A percentile compares a stretch with the other conserved stretches of the same genome.
phyloP scores from a whole-genome alignment of 2,888 invertebrate species.

The Frankliniella intonsa region DNA sequence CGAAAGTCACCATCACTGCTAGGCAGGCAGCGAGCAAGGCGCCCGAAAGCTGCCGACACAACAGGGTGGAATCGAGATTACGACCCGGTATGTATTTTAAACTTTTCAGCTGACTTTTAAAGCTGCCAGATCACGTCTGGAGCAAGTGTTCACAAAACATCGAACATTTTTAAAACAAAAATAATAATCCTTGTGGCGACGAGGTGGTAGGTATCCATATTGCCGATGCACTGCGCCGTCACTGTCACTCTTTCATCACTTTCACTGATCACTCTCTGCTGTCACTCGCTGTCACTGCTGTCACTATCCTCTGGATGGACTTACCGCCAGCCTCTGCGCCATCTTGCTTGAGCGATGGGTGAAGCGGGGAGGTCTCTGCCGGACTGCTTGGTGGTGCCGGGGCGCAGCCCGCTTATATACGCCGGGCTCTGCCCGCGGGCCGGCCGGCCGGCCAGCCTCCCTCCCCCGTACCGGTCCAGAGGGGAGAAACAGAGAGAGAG shows the following conservation, averaged over 20 bases:
- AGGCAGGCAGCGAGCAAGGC: constrained; percentile 13
- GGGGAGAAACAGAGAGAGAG: not conserved
- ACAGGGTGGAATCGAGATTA: not conserved
- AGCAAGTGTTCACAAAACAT: not conserved
- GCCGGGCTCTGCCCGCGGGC: not conserved
- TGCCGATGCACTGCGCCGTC: not conserved
- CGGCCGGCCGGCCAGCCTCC: not conserved
- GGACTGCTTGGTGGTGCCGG: not conserved
- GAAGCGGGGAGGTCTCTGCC: constrained; percentile 14
- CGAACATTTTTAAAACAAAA: not conserved
- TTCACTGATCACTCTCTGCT: not conserved
- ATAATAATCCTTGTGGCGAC: not conserved
- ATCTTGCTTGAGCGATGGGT: constrained; percentile 24
- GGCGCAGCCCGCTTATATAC: constrained; percentile 1
- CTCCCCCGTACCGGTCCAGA: not conserved
- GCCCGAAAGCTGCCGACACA: constrained; percentile 1
- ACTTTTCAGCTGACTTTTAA: not conserved
- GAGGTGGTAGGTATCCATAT: not conserved
- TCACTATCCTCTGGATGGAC: not conserved
- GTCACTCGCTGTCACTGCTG: not conserved
- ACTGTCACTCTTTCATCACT: not conserved
- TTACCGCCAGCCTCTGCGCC: constrained; percentile 11
- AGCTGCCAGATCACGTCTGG: not conserved
- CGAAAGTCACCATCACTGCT: not conserved
- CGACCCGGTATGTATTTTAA: not conserved